Base-by-base conservation (phyloP, 2,113 vertebrate species). In the Stigmatopora argus region DNA sequence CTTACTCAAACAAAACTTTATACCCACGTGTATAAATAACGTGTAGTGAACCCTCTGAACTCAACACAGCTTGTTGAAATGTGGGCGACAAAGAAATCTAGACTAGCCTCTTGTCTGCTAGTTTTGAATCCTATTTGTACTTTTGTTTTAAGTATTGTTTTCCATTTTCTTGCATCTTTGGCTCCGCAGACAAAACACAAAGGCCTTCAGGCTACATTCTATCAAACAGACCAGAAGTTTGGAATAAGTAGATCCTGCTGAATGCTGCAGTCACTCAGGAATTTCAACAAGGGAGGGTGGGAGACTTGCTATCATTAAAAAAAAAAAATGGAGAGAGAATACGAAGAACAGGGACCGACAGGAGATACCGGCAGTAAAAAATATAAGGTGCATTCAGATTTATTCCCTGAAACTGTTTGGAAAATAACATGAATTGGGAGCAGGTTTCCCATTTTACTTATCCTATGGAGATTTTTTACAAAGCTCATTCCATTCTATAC, bases 201-300 rank as follows among this genome's bases (percentile, higher is more conserved):
- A 71, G 19, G 5, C 56, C 68, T 56, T 59, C 45, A 11, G 59
- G 75, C 66, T 67, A 52, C 34, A 73, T 70, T 55, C 69, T 83
- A 80, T 79, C 75, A 77, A 67, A 71, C 66, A 61, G 69, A 72
- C 69, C 52, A 49, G 64, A 57, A 46, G 61, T 19, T 61, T 71
- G 60, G 62, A 64, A 65, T 79, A 75, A 83, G 78, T 75, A 31
- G 49, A 79, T 75, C 73, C 83, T 81, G 66, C 78, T 78, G 78
- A 72, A 70, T 52, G 60, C 71, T 75, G 56, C 73, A 83, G 79
- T 81, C 71, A 69, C 41, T 72, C 38, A 74, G 82, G 85, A 85
- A 83, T 85, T 75, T 72, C 44, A 64, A 79, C 73, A 78, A 63
- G 41, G 71, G 68, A 80, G 12, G 44, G 62, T 31, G 26, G 26